phyloP scores from a whole-genome alignment of 1,140 invertebrate species.

The Caenorhabditis tropicalis region DNA sequence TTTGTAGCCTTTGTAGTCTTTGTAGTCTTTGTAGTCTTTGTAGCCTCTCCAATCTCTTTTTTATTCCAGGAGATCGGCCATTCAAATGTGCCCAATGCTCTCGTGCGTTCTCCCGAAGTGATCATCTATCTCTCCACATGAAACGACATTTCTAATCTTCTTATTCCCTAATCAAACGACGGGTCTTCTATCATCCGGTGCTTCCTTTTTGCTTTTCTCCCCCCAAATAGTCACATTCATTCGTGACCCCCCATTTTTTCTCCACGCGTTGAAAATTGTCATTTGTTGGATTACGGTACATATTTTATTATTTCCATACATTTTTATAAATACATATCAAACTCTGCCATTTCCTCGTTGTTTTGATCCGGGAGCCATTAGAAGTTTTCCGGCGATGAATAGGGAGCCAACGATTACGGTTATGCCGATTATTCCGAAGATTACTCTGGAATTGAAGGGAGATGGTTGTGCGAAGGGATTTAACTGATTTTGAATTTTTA shows the following conservation, averaged over 20 bases:
- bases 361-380: not conserved
- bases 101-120: conserved; percentile 86
- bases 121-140: conserved; percentile 78
- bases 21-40: too few species aligned
- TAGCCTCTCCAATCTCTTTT: not conserved
- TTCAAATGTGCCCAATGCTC: conserved; percentile 80
- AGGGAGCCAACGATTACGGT: conserved; percentile 30
- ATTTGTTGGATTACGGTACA: too few species aligned
- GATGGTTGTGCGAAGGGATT: not conserved
- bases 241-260: not conserved
- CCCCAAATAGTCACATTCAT: not conserved
- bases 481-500: not conserved
- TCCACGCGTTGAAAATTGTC: not conserved
- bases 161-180: not conserved
- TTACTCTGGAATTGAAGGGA: conserved; percentile 48
- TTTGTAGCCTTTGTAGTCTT: too few species aligned
- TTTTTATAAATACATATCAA: not conserved
- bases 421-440: conserved; percentile 46
- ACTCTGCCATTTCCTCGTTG: not conserved
- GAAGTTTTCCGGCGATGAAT: conserved; percentile 42
- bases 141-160: conserved; percentile 71
- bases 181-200: not conserved
- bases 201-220: not conserved
- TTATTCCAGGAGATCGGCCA: conserved; percentile 76
- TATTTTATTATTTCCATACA: too few species aligned